Base-by-base conservation (phyloP, 2,113 vertebrate genomes). In the Psephotus haematonotus region DNA sequence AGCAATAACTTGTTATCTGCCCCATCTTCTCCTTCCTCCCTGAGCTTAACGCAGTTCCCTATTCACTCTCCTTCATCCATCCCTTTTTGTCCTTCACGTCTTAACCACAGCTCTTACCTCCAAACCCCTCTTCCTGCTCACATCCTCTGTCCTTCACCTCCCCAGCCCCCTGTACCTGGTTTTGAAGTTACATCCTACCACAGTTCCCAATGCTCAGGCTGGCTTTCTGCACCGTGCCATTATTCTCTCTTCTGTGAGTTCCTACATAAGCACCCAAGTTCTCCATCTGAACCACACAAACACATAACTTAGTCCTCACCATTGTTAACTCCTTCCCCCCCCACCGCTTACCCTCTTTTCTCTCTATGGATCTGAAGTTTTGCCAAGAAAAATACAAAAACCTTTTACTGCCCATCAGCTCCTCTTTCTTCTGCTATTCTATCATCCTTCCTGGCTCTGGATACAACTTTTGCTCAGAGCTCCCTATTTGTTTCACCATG, bases 261-360 rank as follows among this genome's bases (percentile, higher is more conserved):
- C 63, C 52, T 31, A 14, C 16, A 33, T 3, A 29, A 76, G 29
- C 20, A 10, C 18, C 19, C 12, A 25, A 37, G 65, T n/a, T 67
- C 46, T 80, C n/a, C 43, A 77, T 4, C 17, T 37, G 19, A 24
- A 60, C 25, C 27, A 35, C 37, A 53, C 37, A 71, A 89, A 43
- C 33, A 37, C 5, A 1, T 7, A 17, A n/a, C 46, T 63, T 11
- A 2, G 3, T 18, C 50, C 53, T 68, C 37, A n/a, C 13, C 27
- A 5, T 4, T 2, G 2, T 9, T 70, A 57, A 28, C 24, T 17
- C 9, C 31, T 7, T 5, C 25, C 1, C 1, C 35, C 43, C 13
- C 39, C 39, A 10, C 39, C 8, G 6, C 37, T 82, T 76, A 28
- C n/a, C 35, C 20, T 10, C 37, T 18, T 35, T 60, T n/a, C 37